Conservation (phyloP, 2,797 vertebrate genomes). For the Aselliscus stoliczkanus region DNA sequence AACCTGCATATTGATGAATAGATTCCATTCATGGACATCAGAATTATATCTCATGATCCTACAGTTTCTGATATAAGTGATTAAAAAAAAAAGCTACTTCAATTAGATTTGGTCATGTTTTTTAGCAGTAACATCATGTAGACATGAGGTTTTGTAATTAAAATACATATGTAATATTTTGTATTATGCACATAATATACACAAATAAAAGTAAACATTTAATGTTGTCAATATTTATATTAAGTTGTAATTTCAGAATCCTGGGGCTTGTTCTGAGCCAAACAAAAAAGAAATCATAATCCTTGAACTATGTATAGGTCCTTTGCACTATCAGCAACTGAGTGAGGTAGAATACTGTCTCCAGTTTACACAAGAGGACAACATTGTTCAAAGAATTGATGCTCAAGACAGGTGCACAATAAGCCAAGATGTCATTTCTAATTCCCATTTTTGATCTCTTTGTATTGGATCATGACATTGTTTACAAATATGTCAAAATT, state of each 20-base stretch:
- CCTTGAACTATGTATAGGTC: neutral
- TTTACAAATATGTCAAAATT: neutral
- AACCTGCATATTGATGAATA: conserved; percentile 60
- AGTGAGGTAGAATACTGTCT: neutral
- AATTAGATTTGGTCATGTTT: neutral
- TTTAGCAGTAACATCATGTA: neutral
- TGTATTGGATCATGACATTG: neutral
- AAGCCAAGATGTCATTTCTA: neutral
- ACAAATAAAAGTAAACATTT: conserved; percentile 37
- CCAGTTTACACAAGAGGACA: neutral
- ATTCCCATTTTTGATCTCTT: neutral
- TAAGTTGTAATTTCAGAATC: neutral
- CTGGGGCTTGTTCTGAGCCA: neutral
- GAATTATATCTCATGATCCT: conserved; percentile 39
- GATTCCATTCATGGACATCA: conserved; percentile 34
- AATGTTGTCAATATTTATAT: neutral
- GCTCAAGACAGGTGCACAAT: neutral
- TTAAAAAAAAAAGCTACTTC: conserved; percentile 37
- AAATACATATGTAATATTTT: neutral
- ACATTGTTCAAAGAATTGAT: neutral
- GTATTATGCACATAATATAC: neutral
- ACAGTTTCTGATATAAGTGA: conserved; percentile 38
- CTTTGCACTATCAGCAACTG: neutral
- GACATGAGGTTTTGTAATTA: conserved; percentile 9
- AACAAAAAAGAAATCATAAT: neutral